Base-by-base conservation (phyloP, 2,113 vertebrate genomes). In the Typhlomys cinereus region DNA sequence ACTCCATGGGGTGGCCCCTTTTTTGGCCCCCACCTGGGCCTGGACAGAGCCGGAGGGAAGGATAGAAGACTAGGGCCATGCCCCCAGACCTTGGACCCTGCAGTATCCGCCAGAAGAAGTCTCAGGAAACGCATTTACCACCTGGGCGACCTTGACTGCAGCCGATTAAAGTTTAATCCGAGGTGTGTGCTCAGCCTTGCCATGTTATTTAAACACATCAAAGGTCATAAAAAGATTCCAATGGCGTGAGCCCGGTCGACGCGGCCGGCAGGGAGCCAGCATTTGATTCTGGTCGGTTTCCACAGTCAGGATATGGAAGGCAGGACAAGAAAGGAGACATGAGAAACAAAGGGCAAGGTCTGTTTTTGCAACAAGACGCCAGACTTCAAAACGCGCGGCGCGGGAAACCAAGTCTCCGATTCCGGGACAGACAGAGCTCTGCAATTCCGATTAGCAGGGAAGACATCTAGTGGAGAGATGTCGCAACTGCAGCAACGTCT, bases 111-210 rank as follows among this genome's bases (percentile, higher is more conserved):
- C 97, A 97, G 94, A 36, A 97, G 97, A 98, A 91, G 92, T 96
- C 95, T 90, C 96, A 98, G 97, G 96, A 97, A 98, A 98, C 95
- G 94, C 71, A 48, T 98, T 98, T 98, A 98, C 98, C 98, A 98
- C 98, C 98, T 97, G 97, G 94, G 87, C 92, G 97, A 98, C 98
- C 98, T 98, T 98, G 98, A 96, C 97, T 97, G 95, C 94, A 96
- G 96, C 96, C 94, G 98, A 98, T 98, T 98, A 98, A 98, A 98
- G 97, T 98, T 98, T 98, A 98, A 98, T 98, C 97, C 96, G 93
- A 97, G 97, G 97, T 98, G 97, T 98, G 97, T 97, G 96, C 96
- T 97, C 96, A 96, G 97, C 90, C 97, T 97, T 93, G 86, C 97
- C 85, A 69, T 94, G 97, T 98, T 98, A 97, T 97, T 98, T 98